These are phyloP conservation scores for Linnaemya vulpina DNA, from an alignment of 2,888 invertebrate species.

Conservation along the genomic window DNA sequence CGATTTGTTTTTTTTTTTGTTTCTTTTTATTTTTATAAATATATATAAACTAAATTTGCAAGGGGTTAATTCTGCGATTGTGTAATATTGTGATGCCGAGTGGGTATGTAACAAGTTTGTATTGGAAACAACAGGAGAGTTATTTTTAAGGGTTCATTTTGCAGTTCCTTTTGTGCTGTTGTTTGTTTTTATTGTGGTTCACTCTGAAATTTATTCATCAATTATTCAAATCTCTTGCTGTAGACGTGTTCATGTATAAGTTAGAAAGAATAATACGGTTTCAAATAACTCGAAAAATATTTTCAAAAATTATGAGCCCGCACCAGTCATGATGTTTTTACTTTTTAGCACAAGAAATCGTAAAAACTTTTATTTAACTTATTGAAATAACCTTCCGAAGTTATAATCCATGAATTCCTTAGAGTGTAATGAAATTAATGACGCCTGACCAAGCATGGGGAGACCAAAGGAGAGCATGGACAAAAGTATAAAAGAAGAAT, in stretches of 20 bases:
- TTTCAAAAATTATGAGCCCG: background rate
- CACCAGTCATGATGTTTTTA: background rate
- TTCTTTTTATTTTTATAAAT: background rate
- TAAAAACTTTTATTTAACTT: background rate
- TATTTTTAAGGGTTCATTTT: slow-evolving; percentile 16
- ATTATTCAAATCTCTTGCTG: background rate
- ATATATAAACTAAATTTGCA: background rate
- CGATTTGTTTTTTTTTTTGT: background rate
- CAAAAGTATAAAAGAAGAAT: background rate
- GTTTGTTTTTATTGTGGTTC: slow-evolving; percentile 2
- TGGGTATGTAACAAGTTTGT: slow-evolving; percentile 54
- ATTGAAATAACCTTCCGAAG: background rate
- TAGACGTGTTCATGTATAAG: background rate
- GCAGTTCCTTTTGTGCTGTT: background rate
- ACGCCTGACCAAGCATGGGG: background rate
- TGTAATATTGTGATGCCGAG: slow-evolving; percentile 35
- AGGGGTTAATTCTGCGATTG: background rate
- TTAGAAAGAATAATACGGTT: background rate
- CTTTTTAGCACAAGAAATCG: background rate
- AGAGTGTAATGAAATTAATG: slow-evolving; percentile 38
- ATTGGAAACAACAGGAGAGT: slow-evolving; percentile 43
- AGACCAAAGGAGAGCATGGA: background rate
- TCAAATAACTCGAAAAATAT: background rate
- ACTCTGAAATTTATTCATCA: slow-evolving; percentile 24
- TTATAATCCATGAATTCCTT: background rate